A percentile compares a stretch with the other conserved stretches of the same genome.
phyloP scores from a whole-genome alignment of 1,140 invertebrate genomes.

The Ylistrum balloti region DNA sequence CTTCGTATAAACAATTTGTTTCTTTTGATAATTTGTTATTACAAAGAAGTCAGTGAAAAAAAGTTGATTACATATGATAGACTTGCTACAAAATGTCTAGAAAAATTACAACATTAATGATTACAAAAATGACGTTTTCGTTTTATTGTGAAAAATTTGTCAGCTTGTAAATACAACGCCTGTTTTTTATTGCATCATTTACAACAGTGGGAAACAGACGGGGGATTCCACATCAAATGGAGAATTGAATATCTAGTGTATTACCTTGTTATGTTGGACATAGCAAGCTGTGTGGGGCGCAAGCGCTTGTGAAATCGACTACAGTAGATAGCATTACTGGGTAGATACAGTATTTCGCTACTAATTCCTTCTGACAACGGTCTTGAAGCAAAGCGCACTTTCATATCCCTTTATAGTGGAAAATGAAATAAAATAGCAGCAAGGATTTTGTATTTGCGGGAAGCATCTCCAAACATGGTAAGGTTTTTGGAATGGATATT shows the following conservation, averaged over 20 bases:
- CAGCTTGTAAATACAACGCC: background rate
- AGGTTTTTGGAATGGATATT: background rate
- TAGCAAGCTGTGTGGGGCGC: background rate
- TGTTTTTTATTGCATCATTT: background rate
- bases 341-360: background rate
- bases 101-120: conserved; percentile 22
- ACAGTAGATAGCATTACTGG: background rate
- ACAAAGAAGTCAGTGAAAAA: background rate
- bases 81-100: background rate
- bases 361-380: conserved; percentile 12
- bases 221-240: background rate
- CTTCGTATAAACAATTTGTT: background rate
- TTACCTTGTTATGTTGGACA: background rate
- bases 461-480: background rate
- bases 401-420: background rate
- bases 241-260: background rate
- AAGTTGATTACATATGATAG: conserved; percentile 21
- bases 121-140: background rate
- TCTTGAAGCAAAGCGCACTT: background rate
- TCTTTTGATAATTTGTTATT: conserved; percentile 9
- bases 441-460: background rate
- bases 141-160: background rate
- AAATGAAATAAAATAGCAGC: background rate
- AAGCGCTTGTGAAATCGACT: background rate
- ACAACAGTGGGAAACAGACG: background rate